A percentile compares a stretch with the other conserved stretches of the same genome.
Evolutionary conservation across 1,140 invertebrate species (phyloP).

Genomic region (Pentalonia nigronervosa): DNA sequence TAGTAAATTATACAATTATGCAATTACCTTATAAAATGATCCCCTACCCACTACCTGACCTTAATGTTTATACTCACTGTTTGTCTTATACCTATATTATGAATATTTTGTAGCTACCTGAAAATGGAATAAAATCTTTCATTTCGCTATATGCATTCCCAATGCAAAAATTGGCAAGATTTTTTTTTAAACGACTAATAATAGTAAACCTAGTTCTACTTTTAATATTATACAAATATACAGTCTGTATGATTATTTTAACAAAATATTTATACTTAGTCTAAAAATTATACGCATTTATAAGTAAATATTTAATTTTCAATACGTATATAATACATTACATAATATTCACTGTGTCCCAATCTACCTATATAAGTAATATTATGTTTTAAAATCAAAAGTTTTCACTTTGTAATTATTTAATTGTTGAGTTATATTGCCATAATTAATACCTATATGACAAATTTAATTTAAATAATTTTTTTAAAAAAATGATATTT

Average conservation of each 20-base stretch:
- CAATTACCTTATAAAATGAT: not conserved
- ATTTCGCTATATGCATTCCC: not conserved
- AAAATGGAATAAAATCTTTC: not conserved
- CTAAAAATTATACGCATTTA: too few species aligned
- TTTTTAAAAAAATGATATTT: not conserved
- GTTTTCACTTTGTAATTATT: too few species aligned
- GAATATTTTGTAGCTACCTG: not conserved
- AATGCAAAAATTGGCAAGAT: not conserved
- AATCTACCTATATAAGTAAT: not conserved
- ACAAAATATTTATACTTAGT: not conserved
- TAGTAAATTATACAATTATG: not conserved
- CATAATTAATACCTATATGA: too few species aligned
- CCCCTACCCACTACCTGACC: too few species aligned
- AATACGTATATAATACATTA: not conserved
- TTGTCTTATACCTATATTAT: not conserved
- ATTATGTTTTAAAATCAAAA: not conserved
- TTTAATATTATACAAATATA: not conserved
- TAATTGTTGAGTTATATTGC: too few species aligned
- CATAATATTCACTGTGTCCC: not conserved
- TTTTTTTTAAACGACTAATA: slow-evolving; percentile 9
- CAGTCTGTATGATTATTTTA: not conserved
- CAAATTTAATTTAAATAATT: not conserved
- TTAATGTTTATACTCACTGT: not conserved
- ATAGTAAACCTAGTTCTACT: not conserved
- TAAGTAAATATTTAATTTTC: too few species aligned